phyloP scores from a whole-genome alignment of 2,113 vertebrate genomes.

The Oryzias celebensis region DNA sequence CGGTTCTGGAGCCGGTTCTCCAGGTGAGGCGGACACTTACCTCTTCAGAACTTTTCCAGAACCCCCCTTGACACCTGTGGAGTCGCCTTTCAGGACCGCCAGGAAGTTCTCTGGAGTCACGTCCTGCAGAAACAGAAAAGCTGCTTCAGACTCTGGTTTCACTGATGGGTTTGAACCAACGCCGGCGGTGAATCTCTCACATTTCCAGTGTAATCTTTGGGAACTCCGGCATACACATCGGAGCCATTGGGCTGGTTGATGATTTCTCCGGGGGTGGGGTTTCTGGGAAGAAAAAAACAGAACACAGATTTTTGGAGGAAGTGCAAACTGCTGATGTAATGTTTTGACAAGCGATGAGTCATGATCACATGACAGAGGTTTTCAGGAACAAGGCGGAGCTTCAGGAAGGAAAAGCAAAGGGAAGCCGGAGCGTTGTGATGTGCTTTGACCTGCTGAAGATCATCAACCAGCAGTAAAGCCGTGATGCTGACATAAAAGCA shows the following conservation, averaged over 20 bases:
- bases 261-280: constrained; percentile 89
- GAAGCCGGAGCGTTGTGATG: too few relatives aligned
- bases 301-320: constrained; percentile 20
- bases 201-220: constrained; percentile 87
- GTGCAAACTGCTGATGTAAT: constrained; percentile 27
- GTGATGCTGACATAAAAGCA: too few relatives aligned
- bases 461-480: too few relatives aligned
- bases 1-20: background rate
- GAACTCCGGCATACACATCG: constrained; percentile 90
- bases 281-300: constrained; percentile 71
- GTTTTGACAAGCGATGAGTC: background rate
- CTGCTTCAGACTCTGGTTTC: background rate
- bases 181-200: constrained; percentile 67
- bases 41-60: constrained; percentile 94
- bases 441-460: too few relatives aligned
- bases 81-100: constrained; percentile 88
- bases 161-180: background rate
- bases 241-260: constrained; percentile 93
- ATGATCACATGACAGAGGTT: constrained; percentile 6
- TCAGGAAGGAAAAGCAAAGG: too few relatives aligned
- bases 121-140: constrained; percentile 66
- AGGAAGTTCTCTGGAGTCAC: constrained; percentile 94
- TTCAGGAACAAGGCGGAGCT: too few relatives aligned
- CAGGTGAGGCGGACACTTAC: constrained; percentile 55
- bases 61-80: constrained; percentile 81